phyloP scores from a whole-genome alignment of 2,113 vertebrate genomes.

The Furnarius figulus region DNA sequence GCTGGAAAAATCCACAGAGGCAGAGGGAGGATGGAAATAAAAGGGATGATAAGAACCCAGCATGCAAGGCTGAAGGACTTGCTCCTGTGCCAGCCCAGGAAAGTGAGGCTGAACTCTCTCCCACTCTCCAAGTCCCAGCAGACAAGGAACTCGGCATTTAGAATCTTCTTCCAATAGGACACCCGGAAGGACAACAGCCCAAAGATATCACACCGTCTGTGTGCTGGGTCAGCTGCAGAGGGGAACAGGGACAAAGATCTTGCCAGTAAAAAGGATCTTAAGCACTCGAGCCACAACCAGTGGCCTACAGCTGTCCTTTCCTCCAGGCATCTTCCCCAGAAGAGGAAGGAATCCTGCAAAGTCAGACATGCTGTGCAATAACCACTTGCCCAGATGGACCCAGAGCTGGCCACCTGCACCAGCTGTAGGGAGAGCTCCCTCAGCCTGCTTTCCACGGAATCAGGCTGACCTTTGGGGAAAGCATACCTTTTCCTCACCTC shows the following conservation, averaged over 20 bases:
- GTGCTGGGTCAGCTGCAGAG: not conserved
- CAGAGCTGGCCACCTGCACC: not conserved
- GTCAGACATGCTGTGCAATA: not conserved
- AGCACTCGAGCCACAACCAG: not conserved
- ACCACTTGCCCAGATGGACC: not conserved
- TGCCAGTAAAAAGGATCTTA: not conserved
- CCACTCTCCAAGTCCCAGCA: not conserved
- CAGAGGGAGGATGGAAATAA: not conserved
- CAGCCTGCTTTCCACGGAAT: not conserved
- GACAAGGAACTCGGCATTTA: not conserved
- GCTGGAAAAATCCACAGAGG: not conserved
- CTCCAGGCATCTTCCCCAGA: accelerated
- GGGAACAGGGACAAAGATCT: not conserved
- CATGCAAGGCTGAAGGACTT: not conserved
- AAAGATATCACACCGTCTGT: accelerated
- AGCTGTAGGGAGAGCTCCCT: not conserved
- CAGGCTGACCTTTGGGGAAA: not conserved
- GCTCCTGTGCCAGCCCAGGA: not conserved
- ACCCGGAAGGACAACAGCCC: accelerated
- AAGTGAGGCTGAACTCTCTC: not conserved
- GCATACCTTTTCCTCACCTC: not conserved
- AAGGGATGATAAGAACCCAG: not conserved
- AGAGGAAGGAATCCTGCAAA: not conserved
- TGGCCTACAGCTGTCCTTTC: not conserved
- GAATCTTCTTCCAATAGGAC: accelerated